phyloP scores from a whole-genome alignment of 2,113 vertebrate species.

The Vidua chalybeata region DNA sequence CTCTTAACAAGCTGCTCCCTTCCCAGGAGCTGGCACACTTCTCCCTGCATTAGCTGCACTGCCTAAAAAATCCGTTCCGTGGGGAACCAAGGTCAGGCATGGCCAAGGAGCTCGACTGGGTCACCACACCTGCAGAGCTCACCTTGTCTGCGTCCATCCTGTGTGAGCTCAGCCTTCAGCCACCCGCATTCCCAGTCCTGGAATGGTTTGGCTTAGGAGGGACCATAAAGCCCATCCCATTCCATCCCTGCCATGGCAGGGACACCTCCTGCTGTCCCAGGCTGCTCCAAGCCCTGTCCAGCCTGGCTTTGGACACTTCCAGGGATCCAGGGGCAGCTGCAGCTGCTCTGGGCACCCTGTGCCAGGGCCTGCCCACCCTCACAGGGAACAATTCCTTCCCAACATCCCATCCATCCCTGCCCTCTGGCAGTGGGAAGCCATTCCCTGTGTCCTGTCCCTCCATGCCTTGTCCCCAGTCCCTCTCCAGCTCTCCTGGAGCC shows the following conservation, averaged over 20 bases:
- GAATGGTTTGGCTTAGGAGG: neutral
- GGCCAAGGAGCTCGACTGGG: neutral
- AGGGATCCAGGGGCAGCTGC: neutral
- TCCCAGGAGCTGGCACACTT: neutral
- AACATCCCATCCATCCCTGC: neutral
- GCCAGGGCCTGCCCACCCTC: neutral
- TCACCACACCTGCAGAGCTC: neutral
- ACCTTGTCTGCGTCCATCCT: neutral
- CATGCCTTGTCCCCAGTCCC: rapidly evolving
- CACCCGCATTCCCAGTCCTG: neutral
- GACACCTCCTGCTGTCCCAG: rapidly evolving
- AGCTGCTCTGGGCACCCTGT: neutral
- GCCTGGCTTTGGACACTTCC: rapidly evolving
- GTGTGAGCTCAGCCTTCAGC: neutral
- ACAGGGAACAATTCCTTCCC: rapidly evolving
- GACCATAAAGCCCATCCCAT: rapidly evolving
- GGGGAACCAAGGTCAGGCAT: neutral
- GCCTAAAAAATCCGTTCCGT: neutral
- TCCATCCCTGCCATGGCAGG: no score
- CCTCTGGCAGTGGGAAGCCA: neutral
- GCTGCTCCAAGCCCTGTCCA: neutral
- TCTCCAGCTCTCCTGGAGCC: neutral
- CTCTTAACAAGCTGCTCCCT: neutral
- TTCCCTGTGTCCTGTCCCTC: neutral
- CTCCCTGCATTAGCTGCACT: neutral